Conservation (phyloP, 2,113 vertebrate species). For the Rhagologus leucostigma region DNA sequence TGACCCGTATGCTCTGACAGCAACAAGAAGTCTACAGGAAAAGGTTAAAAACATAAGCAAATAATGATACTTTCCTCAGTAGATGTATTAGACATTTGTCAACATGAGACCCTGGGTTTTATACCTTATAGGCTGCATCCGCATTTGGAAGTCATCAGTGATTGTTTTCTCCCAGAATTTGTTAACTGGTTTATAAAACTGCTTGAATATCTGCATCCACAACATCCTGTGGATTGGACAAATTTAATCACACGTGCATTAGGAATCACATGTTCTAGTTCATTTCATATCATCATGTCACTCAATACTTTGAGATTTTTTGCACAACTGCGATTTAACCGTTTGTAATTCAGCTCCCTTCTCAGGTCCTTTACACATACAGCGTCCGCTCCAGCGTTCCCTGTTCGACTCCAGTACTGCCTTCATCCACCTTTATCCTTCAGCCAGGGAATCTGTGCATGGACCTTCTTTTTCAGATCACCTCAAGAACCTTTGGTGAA, state of each 20-base stretch:
- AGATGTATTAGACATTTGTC: background rate
- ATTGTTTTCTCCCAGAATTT: background rate
- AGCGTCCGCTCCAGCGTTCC: background rate
- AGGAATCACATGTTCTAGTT: background rate
- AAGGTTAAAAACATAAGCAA: background rate
- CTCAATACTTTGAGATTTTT: background rate
- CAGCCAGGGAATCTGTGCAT: background rate
- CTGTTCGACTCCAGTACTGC: background rate
- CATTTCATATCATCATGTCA: background rate
- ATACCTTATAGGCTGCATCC: background rate
- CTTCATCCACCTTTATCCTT: background rate
- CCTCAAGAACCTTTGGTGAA: background rate
- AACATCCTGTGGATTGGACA: background rate
- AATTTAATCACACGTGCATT: rapidly evolving
- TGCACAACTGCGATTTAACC: background rate
- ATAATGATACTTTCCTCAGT: background rate
- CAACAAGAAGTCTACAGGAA: background rate
- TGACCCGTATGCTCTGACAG: background rate
- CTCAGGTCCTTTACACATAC: background rate
- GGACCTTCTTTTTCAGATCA: background rate
- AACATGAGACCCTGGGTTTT: background rate
- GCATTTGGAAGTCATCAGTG: background rate
- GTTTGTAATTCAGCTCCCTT: background rate
- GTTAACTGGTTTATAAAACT: background rate
- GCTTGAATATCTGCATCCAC: background rate